Conservation (phyloP, 2,797 vertebrate genomes). For the Falco novaeseelandiae region DNA sequence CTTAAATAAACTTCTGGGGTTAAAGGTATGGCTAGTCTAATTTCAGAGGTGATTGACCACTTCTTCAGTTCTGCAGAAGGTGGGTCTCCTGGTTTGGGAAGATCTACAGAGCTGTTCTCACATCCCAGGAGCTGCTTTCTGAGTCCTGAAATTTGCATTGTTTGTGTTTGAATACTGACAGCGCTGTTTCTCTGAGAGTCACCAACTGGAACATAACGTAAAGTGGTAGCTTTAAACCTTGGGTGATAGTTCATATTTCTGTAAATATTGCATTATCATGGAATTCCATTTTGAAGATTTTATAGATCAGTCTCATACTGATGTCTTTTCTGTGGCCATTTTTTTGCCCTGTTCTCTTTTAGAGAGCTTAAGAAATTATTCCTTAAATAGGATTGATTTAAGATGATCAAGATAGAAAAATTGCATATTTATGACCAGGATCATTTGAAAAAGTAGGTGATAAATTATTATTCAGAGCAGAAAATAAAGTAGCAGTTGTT, state of each 20-base stretch:
- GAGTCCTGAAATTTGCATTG: neutral
- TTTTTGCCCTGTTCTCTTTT: neutral
- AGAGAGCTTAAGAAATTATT: neutral
- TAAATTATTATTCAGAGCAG: neutral
- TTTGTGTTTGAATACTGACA: neutral
- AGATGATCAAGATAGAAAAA: neutral
- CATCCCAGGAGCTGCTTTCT: neutral
- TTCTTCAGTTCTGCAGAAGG: neutral
- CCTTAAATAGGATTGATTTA: neutral
- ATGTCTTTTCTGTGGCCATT: neutral
- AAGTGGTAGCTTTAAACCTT: neutral
- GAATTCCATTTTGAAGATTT: neutral
- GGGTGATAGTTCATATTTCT: neutral
- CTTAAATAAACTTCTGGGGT: neutral
- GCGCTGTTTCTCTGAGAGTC: neutral
- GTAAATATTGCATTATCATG: fast-evolving
- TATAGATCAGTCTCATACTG: neutral
- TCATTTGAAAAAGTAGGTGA: neutral
- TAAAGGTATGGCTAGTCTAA: neutral
- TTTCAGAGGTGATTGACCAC: neutral
- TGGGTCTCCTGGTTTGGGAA: neutral
- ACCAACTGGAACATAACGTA: neutral
- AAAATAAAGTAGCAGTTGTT: neutral
- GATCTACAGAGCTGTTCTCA: fast-evolving
- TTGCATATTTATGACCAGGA: neutral